Evolutionary conservation across 2,888 invertebrate genomes (phyloP).

Genomic region (Ophion ventricosus): DNA sequence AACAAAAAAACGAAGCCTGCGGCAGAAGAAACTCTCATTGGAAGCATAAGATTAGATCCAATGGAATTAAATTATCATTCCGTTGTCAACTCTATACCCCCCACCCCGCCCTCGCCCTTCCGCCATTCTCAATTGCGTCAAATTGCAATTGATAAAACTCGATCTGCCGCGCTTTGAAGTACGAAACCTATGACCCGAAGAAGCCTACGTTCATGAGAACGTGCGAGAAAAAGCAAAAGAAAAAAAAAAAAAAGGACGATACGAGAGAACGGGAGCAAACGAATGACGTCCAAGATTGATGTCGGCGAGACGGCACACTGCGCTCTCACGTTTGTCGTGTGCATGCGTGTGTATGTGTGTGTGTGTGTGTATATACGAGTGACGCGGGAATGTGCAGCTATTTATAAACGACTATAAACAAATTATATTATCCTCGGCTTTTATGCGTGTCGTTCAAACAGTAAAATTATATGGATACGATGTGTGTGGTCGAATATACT

Average conservation of each 20-base stretch:
- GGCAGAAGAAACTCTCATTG: neutral
- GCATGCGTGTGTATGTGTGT: neutral
- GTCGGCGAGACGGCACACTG: neutral
- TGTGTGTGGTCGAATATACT: neutral
- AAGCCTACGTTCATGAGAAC: neutral
- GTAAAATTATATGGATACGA: neutral
- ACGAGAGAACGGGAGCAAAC: neutral
- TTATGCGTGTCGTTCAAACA: neutral
- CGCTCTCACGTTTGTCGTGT: too few species aligned
- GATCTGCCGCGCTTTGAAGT: neutral
- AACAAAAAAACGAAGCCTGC: neutral
- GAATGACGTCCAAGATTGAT: neutral
- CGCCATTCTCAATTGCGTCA: neutral
- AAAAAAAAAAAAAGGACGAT: neutral
- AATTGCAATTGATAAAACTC: neutral
- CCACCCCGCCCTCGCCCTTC: neutral
- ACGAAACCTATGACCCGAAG: neutral
- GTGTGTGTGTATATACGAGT: neutral
- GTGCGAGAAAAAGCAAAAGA: neutral
- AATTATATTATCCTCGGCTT: neutral
- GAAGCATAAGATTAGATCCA: neutral
- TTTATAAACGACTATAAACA: neutral
- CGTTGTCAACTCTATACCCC: neutral
- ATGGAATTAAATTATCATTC: neutral
- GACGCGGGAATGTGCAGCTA: neutral